Evolutionary conservation across 1,140 invertebrate species (phyloP), one percentile per base, ranked within the genome.

Genomic region (Sinella curviseta): DNA sequence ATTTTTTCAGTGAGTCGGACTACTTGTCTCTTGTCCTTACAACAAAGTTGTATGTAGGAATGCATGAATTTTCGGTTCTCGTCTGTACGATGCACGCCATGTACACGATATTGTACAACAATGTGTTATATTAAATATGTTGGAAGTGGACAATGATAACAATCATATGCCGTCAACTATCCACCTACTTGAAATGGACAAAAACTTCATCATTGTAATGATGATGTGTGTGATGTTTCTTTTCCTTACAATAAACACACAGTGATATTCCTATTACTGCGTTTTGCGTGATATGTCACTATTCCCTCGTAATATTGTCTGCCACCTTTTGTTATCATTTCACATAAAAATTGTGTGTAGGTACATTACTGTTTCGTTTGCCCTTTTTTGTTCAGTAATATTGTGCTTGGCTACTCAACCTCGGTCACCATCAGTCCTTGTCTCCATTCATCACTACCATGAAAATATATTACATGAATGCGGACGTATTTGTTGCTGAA

Each of bases 281-380:
- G 31, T 31, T 24, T 70, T 70, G 65, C 65, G 65, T 70, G 65
- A 70, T 70, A 33, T 70, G 65, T 70, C 65, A 70, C 65, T 70
- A 33, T 70, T 70, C n/a, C 65, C 28, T 70, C 31, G 31, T 70
- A 70, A 70, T 70, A 33, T 12, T 65, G 8, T 30, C 31, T 33
- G 65, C 24, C 65, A 30, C 31, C 31, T 33, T 70, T 70, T 65
- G 57, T 65, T 65, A 65, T 65, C 57, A 17, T 65, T 65, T 14
- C 24, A 8, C 24, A 65, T n/a, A 14, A 48, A 12, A 48, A 48
- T 12, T 20, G 20, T 48, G 20, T 48, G 8, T 12, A 48, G 20
- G 8, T 20, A 48, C 39, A 48, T 60, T 60, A 60, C 24, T 60
- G 4, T 60, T 26, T 17, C 24, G 8, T 60, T 60, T 33, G 30